Evolutionary conservation across 2,888 invertebrate genomes (phyloP), one percentile per base, ranked within the genome.

Genomic region (Deilephila porcellus): DNA sequence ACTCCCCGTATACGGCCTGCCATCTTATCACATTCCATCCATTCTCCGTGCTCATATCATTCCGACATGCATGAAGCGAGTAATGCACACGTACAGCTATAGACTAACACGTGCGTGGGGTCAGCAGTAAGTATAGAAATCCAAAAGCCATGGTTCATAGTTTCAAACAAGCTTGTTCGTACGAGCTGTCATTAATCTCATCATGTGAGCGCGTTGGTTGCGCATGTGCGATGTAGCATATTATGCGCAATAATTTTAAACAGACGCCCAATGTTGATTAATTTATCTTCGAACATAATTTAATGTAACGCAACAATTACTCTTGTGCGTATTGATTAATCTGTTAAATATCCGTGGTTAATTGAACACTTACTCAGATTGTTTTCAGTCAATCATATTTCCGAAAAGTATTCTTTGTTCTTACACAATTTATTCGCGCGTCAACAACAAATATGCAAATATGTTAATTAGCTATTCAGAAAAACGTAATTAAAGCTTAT

Each of bases 191-290:
- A 52, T 52, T 52, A 52, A 52, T 56, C 56, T 56, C n/a, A 17
- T 56, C 56, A n/a, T 56, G 19, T n/a, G n/a, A 56, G 56, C 56
- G 17, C 56, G 56, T 56, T n/a, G 56, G 56, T 19, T 56, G n/a
- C 56, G 56, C 56, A 64, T 37, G 52, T 37, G 56, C 78, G 78
- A 74, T 79, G 79, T 74, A 75, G 76, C 76, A 76, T 81, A 70
- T 78, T 79, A 79, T 77, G 74, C 74, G 76, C 77, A 80, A 82
- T 84, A 83, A 85, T 81, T 85, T 82, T 81, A 82, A 87, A 83
- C 87, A 88, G 86, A 85, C 82, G 83, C 79, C 76, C 77, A 74
- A 77, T 78, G 80, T 74, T 75, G 82, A 86, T 76, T 83, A 83
- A 85, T 85, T 86, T 84, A 86, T 83, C 76, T 75, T 75, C 73